Conservation (phyloP, 2,888 invertebrate species). For the Poecilobothrus nobilitatus region DNA sequence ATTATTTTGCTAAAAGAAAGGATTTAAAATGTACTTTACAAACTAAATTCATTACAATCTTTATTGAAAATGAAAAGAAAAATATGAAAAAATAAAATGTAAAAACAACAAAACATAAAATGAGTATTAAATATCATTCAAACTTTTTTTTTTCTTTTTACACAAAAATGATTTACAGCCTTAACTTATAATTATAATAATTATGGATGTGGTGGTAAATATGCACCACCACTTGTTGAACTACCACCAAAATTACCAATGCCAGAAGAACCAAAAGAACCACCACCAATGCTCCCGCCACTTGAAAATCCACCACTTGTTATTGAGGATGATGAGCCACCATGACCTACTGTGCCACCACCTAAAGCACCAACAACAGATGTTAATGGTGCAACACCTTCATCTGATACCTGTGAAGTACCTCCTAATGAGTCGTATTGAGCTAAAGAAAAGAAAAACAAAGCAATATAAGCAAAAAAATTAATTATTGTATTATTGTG, state of each 20-base stretch:
- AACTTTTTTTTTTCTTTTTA: neutral
- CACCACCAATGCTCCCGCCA: neutral
- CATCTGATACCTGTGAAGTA: conserved; percentile 34
- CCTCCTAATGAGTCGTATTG: conserved; percentile 40
- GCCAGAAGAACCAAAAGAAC: conserved; percentile 18
- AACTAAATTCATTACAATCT: too few species aligned
- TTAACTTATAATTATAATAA: neutral
- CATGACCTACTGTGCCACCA: conserved; percentile 5
- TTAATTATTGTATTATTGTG: neutral
- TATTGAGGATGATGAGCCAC: conserved; percentile 20
- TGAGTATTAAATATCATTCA: neutral
- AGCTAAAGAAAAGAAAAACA: conserved; percentile 22
- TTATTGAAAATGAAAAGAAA: too few species aligned
- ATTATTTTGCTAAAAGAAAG: too few species aligned
- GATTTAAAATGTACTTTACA: too few species aligned
- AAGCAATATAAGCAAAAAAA: too few species aligned
- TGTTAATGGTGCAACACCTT: conserved; percentile 33
- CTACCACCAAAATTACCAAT: conserved; percentile 17
- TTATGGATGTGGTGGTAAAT: conserved; percentile 21
- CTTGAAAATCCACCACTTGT: neutral
- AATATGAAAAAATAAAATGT: too few species aligned
- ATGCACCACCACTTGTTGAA: conserved; percentile 17
- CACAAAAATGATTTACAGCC: neutral
- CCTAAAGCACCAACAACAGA: conserved; percentile 36
- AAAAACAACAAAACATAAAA: neutral